Base-by-base conservation (phyloP, 2,888 invertebrate species). In the Blastobasis lacticolella region DNA sequence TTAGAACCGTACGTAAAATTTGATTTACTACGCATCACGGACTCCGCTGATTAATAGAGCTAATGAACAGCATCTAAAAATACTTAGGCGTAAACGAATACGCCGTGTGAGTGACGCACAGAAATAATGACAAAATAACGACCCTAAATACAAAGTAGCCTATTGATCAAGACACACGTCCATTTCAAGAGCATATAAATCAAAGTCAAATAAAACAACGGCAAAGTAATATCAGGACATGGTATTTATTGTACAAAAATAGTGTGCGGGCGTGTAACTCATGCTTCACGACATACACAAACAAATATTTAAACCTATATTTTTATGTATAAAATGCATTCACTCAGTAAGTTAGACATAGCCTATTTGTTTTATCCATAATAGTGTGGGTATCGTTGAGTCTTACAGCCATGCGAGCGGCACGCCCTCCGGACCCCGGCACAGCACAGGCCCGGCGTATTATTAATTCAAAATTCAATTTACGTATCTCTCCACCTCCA, bases 171-270 rank as follows among this genome's bases (percentile, higher is more conserved):
- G 36, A 23, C 46, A 47, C 49, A 38, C 48, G 45, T 38, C 44
- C 40, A 48, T 42, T 46, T 10, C 46, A 52, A 41, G 23, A 52
- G 9, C 5, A 46, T 46, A 53, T 46, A 61, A 64, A 61, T 57
- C 54, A 57, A 57, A 61, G 54, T 57, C 47, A 78, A 86, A 87
- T 84, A 79, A 88, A 88, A 88, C 85, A 79, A 84, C 66, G 62
- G 55, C 62, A 58, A 42, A 42, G 54, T 69, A 66, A 71, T 75
- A 77, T 82, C 76, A 77, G 84, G 85, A 85, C 87, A 85, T 82
- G 82, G 81, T 86, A 84, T 86, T 87, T 88, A 88, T 88, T 88
- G 84, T 88, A 88, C 84, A 88, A 88, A 88, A 88, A 88, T 88
- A 88, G 83, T 86, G 87, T 86, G 87, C 86, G 85, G 84, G 85